Percentiles rank a stretch among this genome's conserved stretches.
These are phyloP conservation scores for Stenodera caucasica DNA, from an alignment of 2,888 invertebrate genomes.

Conservation along the genomic window DNA sequence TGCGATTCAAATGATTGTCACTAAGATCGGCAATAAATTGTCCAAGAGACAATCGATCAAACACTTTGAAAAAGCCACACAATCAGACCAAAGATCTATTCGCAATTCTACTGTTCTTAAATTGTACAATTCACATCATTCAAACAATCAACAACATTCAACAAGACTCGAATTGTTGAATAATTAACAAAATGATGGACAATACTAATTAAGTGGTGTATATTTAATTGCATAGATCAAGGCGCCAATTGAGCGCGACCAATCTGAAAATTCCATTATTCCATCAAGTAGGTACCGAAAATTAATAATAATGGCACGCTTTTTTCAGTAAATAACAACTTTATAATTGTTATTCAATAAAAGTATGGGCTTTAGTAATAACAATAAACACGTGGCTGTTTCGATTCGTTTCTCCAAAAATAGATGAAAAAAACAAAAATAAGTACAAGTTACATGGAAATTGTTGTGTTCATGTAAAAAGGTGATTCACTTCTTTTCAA, in stretches of 20 bases:
- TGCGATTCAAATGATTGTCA: neutral
- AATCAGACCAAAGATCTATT: conserved; percentile 4
- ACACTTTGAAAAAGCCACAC: conserved; percentile 4
- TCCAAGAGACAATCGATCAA: neutral
- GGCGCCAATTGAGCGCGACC: too few species aligned
- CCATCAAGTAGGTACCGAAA: neutral
- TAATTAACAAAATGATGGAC: neutral
- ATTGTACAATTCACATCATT: neutral
- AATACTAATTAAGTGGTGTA: neutral
- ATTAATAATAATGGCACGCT: neutral
- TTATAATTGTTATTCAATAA: neutral
- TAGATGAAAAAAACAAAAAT: neutral
- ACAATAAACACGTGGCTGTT: conserved; percentile 2
- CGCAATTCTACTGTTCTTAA: neutral
- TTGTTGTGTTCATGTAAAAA: conserved; percentile 40
- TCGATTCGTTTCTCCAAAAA: neutral
- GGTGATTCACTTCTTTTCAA: conserved; percentile 41
- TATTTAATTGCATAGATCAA: neutral
- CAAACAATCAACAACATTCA: neutral
- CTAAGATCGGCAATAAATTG: neutral
- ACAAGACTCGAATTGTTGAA: neutral
- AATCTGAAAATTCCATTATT: neutral
- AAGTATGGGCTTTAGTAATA: neutral
- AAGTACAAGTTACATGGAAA: neutral
- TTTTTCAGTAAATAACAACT: too few species aligned